These are phyloP conservation scores for Drosophila ficusphila DNA, from an alignment of 1,140 invertebrate species.

Conservation along the genomic window DNA sequence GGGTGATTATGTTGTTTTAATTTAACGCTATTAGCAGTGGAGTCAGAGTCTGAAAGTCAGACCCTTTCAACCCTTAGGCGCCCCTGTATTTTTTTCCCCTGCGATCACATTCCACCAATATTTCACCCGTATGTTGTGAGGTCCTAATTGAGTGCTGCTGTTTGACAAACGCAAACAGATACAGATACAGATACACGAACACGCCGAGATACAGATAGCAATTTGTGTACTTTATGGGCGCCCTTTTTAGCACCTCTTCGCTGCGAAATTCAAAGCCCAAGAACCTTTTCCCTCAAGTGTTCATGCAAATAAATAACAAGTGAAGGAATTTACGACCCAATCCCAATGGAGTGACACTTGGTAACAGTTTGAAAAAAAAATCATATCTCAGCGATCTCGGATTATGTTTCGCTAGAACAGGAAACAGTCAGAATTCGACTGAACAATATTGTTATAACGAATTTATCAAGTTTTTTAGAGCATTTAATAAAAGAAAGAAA, in stretches of 20 bases:
- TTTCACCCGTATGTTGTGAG: conserved; percentile 40
- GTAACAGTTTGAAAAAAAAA: neutral
- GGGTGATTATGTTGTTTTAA: conserved; percentile 82
- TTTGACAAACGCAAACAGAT: conserved; percentile 77
- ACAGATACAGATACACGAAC: conserved; percentile 23
- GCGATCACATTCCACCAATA: conserved; percentile 39
- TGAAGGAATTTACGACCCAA: conserved; percentile 59
- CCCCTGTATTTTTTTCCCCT: conserved; percentile 10
- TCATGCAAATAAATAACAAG: conserved; percentile 78
- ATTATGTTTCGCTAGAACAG: neutral
- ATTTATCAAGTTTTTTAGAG: too few relatives aligned
- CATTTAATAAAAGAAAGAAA: too few relatives aligned
- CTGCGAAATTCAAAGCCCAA: conserved; percentile 3
- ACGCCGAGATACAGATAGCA: conserved; percentile 3
- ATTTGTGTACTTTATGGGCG: conserved; percentile 57
- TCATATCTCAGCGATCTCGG: neutral
- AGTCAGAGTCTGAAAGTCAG: conserved; percentile 19
- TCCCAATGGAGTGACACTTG: conserved; percentile 3
- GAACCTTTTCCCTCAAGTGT: conserved; percentile 35
- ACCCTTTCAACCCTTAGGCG: conserved; percentile 41
- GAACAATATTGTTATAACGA: too few relatives aligned
- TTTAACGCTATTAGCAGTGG: conserved; percentile 78
- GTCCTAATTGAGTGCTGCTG: conserved; percentile 78
- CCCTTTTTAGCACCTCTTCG: conserved; percentile 39
- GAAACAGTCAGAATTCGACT: too few relatives aligned